phyloP scores from a whole-genome alignment of 1,140 invertebrate species.

The Anoplolepis gracilipes region DNA sequence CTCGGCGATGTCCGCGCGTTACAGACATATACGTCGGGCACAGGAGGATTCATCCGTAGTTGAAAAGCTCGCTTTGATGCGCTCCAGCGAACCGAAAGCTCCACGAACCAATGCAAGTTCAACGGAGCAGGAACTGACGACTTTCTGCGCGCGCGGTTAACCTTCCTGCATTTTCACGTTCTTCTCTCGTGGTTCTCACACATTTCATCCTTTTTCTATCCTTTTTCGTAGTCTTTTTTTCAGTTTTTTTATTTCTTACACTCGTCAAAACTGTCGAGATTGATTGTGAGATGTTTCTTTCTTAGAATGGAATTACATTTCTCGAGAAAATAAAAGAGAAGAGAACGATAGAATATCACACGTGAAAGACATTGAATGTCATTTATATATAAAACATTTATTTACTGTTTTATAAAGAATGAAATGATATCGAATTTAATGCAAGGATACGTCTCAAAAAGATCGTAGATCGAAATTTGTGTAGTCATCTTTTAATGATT shows the following conservation, averaged over 20 bases:
- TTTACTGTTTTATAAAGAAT: not conserved
- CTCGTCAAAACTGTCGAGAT: not conserved
- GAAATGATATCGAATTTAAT: slow-evolving; percentile 1
- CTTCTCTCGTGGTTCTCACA: not conserved
- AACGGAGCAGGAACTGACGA: slow-evolving; percentile 43
- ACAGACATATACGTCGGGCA: not conserved
- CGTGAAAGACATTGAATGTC: not conserved
- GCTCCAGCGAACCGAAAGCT: slow-evolving; percentile 64
- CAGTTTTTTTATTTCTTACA: not conserved
- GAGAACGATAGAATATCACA: not conserved
- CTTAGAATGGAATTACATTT: not conserved
- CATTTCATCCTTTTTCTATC: not conserved
- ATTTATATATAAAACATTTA: not conserved
- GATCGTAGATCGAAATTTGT: not conserved
- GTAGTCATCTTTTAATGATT: not conserved
- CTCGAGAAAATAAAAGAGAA: not conserved
- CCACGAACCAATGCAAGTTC: slow-evolving; percentile 60
- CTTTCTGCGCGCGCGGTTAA: slow-evolving; percentile 44
- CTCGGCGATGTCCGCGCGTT: not conserved
- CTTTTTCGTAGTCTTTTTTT: not conserved
- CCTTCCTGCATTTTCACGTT: slow-evolving; percentile 21
- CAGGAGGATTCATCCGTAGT: slow-evolving; percentile 15
- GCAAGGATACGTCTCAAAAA: not conserved
- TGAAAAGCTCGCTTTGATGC: slow-evolving; percentile 67
- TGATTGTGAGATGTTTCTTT: not conserved